These are phyloP conservation scores for Blomia tropicalis DNA, from an alignment of 2,888 invertebrate genomes.

Conservation along the genomic window DNA sequence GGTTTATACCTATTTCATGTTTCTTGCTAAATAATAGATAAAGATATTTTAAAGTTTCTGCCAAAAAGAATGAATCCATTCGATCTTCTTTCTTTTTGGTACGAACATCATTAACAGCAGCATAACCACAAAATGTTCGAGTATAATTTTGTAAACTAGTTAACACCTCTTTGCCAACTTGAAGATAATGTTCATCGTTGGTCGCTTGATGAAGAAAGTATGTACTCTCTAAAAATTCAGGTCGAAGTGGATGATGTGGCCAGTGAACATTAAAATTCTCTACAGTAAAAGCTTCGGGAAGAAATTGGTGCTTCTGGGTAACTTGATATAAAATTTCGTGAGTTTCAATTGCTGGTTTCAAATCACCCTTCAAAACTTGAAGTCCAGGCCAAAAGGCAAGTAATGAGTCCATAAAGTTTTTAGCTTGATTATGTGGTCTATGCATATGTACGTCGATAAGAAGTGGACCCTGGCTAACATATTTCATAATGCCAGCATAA, in stretches of 20 bases:
- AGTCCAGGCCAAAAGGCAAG: constrained; percentile 97
- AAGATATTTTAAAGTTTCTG: constrained; percentile 94
- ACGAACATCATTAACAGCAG: constrained; percentile 86
- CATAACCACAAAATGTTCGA: constrained; percentile 87
- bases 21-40: constrained; percentile 81
- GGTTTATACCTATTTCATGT: constrained; percentile 47
- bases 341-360: constrained; percentile 92
- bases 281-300: constrained; percentile 95
- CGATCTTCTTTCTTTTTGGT: constrained; percentile 73
- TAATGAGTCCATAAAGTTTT: constrained; percentile 92
- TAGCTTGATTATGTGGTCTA: constrained; percentile 76
- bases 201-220: constrained; percentile 90
- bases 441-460: constrained; percentile 88
- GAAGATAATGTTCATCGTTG: constrained; percentile 82
- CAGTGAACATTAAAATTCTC: constrained; percentile 88
- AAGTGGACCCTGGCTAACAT: constrained; percentile 85
- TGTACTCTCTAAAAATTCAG: constrained; percentile 94
- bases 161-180: constrained; percentile 72
- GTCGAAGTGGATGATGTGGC: constrained; percentile 90
- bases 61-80: constrained; percentile 94
- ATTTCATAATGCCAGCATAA: constrained; percentile 90
- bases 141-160: constrained; percentile 76
- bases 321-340: constrained; percentile 98
- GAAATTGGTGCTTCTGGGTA: constrained; percentile 88
- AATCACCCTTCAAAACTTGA: constrained; percentile 71